phyloP scores from a whole-genome alignment of 2,113 vertebrate genomes.

The Paedocypris sp. region DNA sequence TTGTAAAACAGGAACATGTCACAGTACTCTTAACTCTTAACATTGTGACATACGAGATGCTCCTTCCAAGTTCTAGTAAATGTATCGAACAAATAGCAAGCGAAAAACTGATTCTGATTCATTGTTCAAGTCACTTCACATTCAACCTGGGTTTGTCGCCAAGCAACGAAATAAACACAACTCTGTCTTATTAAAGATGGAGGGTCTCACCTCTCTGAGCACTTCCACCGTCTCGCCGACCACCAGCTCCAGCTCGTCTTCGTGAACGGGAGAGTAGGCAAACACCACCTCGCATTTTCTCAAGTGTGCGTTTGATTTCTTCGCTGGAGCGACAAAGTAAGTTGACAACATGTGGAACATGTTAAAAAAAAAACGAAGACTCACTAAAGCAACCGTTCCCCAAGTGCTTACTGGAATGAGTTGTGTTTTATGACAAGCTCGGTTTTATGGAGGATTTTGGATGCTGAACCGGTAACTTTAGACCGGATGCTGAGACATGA shows the following conservation, averaged over 20 bases:
- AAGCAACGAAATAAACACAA: too few species aligned
- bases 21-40: too few species aligned
- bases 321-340: conserved; percentile 42
- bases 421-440: background rate
- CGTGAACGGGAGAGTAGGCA: conserved; percentile 54
- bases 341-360: conserved; percentile 9
- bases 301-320: conserved; percentile 36
- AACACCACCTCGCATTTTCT: conserved; percentile 69
- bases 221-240: conserved; percentile 69
- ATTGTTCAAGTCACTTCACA: too few species aligned
- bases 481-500: conserved; percentile 27
- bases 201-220: conserved; percentile 65
- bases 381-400: too few species aligned
- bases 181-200: background rate
- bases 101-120: too few species aligned
- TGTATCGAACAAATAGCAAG: too few species aligned
- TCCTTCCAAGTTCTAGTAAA: too few species aligned
- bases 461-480: background rate
- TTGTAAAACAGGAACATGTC: background rate
- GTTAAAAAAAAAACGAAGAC: background rate
- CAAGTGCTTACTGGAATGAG: too few species aligned
- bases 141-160: too few species aligned
- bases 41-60: too few species aligned
- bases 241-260: conserved; percentile 66
- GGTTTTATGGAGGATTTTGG: background rate